Conservation (phyloP, 2,888 invertebrate genomes). For the Patella depressa region DNA sequence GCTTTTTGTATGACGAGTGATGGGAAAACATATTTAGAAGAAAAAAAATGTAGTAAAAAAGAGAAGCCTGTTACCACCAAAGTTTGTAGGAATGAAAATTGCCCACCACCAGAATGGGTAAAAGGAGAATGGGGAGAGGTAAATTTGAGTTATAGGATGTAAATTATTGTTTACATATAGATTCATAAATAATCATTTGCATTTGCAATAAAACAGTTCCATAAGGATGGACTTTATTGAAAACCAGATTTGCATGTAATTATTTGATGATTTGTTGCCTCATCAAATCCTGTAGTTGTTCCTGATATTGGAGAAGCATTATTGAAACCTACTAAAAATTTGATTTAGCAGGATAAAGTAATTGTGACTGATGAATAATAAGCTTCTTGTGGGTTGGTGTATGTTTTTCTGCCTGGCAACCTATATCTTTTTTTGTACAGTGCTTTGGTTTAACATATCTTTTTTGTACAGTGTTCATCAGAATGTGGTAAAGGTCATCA, state of each 20-base stretch:
- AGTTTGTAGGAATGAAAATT: conserved; percentile 57
- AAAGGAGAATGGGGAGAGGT: conserved; percentile 64
- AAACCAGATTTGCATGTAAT: no score
- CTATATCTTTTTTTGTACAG: conserved; percentile 38
- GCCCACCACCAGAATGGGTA: conserved; percentile 62
- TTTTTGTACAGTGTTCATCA: conserved; percentile 57
- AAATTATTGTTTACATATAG: neutral
- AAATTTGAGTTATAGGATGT: conserved; percentile 3
- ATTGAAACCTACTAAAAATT: no score
- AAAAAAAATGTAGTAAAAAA: conserved; percentile 74
- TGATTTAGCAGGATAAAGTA: no score
- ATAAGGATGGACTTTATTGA: no score
- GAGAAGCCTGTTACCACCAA: conserved; percentile 63
- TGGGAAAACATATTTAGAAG: conserved; percentile 54
- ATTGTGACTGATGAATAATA: neutral
- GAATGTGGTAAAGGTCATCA: conserved; percentile 61
- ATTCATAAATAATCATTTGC: neutral
- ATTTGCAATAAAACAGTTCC: no score
- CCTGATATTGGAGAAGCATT: no score
- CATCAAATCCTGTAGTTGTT: no score
- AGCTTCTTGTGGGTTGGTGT: no score
- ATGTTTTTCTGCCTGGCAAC: conserved; percentile 2
- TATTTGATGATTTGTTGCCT: no score
- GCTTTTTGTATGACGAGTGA: conserved; percentile 65
- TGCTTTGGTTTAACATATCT: conserved; percentile 35